Conservation (phyloP, 1,140 invertebrate species). For the Drosophila nannoptera region DNA sequence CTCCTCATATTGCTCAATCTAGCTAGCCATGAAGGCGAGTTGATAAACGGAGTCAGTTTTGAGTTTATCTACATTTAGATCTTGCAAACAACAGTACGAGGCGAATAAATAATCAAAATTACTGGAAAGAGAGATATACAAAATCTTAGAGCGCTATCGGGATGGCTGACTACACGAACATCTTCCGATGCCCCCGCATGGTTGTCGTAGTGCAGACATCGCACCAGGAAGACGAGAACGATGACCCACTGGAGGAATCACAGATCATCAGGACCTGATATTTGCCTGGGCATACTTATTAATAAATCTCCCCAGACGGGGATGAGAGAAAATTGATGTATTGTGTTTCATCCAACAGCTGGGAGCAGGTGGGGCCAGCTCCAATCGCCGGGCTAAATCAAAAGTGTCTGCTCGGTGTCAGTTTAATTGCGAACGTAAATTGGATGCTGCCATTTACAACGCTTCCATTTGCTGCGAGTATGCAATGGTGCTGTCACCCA, state of each 20-base stretch:
- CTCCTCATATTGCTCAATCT: too few species aligned
- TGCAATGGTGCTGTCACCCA: slow-evolving; percentile 30
- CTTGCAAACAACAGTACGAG: not conserved
- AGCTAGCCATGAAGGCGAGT: slow-evolving; percentile 4
- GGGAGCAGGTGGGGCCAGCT: slow-evolving; percentile 13
- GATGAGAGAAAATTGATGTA: slow-evolving; percentile 15
- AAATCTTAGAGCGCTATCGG: not conserved
- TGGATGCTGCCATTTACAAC: slow-evolving; percentile 75
- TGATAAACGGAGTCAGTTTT: not conserved
- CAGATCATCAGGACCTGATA: not conserved
- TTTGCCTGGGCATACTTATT: slow-evolving; percentile 9
- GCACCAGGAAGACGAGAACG: not conserved
- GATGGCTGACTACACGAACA: slow-evolving; percentile 54
- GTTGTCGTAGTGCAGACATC: slow-evolving; percentile 35
- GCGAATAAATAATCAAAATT: slow-evolving; percentile 27
- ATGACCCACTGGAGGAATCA: slow-evolving; percentile 1
- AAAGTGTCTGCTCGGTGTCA: slow-evolving; percentile 76
- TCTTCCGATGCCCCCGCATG: slow-evolving; percentile 55
- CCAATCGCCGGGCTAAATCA: slow-evolving; percentile 62
- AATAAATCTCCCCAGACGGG: slow-evolving; percentile 26
- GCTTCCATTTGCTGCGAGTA: slow-evolving; percentile 69
- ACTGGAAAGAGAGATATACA: not conserved
- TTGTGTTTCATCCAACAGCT: not conserved
- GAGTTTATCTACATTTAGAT: not conserved
- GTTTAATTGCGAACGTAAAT: slow-evolving; percentile 78